phyloP scores from a whole-genome alignment of 2,797 vertebrate species.

The Anguilla obscura region DNA sequence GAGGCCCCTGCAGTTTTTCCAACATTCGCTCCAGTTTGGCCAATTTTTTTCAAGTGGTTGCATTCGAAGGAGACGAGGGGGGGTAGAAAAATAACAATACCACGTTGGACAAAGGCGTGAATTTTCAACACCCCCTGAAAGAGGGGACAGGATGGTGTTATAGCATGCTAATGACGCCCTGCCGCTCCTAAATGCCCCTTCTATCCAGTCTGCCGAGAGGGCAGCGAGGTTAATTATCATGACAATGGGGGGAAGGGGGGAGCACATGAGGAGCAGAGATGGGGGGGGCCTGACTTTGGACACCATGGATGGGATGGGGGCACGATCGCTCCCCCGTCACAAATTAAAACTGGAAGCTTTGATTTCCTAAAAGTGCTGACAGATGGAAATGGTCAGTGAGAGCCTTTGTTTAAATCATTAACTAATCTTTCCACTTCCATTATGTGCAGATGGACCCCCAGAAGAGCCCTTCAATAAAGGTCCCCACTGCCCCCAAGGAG shows the following conservation, averaged over 20 bases:
- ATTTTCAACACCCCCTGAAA: conserved; percentile 54
- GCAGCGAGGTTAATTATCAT: conserved; percentile 79
- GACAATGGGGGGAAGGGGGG: conserved; percentile 69
- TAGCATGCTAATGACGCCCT: conserved; percentile 79
- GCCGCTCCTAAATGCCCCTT: conserved; percentile 74
- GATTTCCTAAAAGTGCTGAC: conserved; percentile 71
- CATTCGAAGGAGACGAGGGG: conserved; percentile 47
- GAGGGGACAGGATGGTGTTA: conserved; percentile 66
- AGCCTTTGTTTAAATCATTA: conserved; percentile 79
- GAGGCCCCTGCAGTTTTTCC: conserved; percentile 50
- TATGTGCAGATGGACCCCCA: conserved; percentile 61
- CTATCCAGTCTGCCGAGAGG: conserved; percentile 69
- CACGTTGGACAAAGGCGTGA: conserved; percentile 56
- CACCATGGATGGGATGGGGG: conserved; percentile 67
- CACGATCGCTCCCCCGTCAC: conserved; percentile 65
- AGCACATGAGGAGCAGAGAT: conserved; percentile 48
- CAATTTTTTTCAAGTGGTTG: conserved; percentile 55
- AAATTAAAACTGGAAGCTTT: conserved; percentile 69
- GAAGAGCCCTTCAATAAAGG: conserved; percentile 56
- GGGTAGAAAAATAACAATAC: conserved; percentile 61
- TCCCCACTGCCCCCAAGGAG: conserved; percentile 33
- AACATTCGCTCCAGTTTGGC: conserved; percentile 53
- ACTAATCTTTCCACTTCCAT: conserved; percentile 69
- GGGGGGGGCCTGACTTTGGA: conserved; percentile 60
- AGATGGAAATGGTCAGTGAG: conserved; percentile 70